Percentiles rank a stretch among this genome's conserved stretches.
phyloP scores from a whole-genome alignment of 1,140 invertebrate species.

The Diplogasteroides magnus region DNA sequence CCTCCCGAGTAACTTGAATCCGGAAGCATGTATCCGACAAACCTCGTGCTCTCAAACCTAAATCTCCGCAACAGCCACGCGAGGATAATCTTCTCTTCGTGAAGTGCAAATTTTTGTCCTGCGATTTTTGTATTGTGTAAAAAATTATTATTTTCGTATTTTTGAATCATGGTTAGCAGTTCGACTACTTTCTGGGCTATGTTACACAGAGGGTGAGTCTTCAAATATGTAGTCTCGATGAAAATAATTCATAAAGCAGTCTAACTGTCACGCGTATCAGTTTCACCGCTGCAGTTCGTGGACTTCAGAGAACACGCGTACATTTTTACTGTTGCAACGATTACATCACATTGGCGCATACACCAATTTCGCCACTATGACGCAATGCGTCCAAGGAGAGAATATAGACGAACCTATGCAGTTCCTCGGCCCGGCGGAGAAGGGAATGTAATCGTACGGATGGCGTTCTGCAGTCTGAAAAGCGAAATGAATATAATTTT shows the following conservation, averaged over 20 bases:
- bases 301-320: too few species aligned
- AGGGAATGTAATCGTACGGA: slow-evolving; percentile 25
- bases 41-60: slow-evolving; percentile 4
- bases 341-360: too few species aligned
- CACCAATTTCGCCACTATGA: too few species aligned
- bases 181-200: too few species aligned
- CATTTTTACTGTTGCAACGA: background rate
- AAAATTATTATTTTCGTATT: too few species aligned
- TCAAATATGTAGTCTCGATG: background rate
- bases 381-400: background rate
- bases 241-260: too few species aligned
- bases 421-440: slow-evolving; percentile 25
- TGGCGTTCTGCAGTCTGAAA: slow-evolving; percentile 10
- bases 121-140: too few species aligned
- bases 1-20: too few species aligned
- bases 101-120: slow-evolving; percentile 29
- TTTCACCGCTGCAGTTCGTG: slow-evolving; percentile 4
- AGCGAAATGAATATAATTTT: too few species aligned
- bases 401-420: slow-evolving; percentile 19
- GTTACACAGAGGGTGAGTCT: too few species aligned
- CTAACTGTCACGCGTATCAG: background rate
- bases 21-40: too few species aligned
- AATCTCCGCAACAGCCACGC: slow-evolving; percentile 23
- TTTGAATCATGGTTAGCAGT: too few species aligned
- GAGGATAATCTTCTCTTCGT: slow-evolving; percentile 29